phyloP scores from a whole-genome alignment of 2,797 vertebrate species.

The Muscicapa comitata region DNA sequence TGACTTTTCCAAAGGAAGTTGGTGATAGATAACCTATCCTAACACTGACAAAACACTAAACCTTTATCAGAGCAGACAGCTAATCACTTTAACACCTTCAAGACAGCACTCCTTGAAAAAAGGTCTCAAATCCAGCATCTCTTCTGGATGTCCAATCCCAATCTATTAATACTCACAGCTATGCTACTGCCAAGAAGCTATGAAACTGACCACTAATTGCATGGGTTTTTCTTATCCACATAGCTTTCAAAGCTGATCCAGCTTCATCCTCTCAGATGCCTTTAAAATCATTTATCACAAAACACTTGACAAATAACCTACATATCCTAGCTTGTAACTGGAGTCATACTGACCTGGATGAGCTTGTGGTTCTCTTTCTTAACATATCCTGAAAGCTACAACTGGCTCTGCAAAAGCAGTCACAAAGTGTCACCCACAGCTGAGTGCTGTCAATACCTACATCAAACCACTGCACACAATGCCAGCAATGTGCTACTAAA shows the following conservation, averaged over 20 bases:
- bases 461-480: neutral
- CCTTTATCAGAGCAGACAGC: neutral
- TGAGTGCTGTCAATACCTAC: neutral
- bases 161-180: neutral
- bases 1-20: neutral
- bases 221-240: neutral
- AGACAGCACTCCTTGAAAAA: neutral
- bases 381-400: neutral
- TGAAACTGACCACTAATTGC: neutral
- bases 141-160: neutral
- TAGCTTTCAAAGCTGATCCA: neutral
- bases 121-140: neutral
- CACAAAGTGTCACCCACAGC: rapidly evolving
- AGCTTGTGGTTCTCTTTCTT: neutral
- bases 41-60: neutral
- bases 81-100: neutral
- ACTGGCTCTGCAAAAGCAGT: neutral
- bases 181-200: neutral
- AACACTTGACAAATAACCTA: neutral
- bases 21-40: neutral
- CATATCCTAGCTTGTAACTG: neutral
- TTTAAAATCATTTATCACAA: neutral
- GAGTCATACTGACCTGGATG: neutral
- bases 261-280: neutral
- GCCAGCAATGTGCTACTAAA: neutral